Evolutionary conservation across 2,888 invertebrate species (phyloP), one percentile per base, ranked within the genome.

Genomic region (Nysson spinosus): DNA sequence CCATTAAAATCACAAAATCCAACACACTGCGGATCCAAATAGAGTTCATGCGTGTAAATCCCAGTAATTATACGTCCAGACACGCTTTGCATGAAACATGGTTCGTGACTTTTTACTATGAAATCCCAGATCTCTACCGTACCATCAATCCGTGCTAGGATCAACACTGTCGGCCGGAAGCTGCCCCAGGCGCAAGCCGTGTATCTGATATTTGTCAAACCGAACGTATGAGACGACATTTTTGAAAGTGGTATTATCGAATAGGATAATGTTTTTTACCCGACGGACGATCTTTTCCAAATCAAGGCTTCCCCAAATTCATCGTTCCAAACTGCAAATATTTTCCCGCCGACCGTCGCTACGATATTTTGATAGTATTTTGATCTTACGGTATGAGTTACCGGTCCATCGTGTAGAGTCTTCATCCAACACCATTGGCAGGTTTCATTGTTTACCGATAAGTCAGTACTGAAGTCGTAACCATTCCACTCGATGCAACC

Each of bases 51-150:
- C 42, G 91, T 88, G 30, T 89, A 90, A 12, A 93, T 88, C 14
- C 90, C 89, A 0, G 93, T 92, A n/a, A 94, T 88, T 81, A 91
- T 89, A 32, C 66, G 51, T 4, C 79, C 75, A 1, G 94, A 92
- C 12, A 93, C 87, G 57, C 90, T 91, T 82, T 94, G 91, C 0
- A 90, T 89, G 51, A 93, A 90, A 61, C 91, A 90, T 0, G 94
- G 91, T 67, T 91, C 90, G 73, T 95, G 92, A 69, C 92, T 93
- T 80, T 91, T 90, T 42, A 91, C 87, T 56, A 93, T 86, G 55
- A 96, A 87, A 87, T 95, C 93, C 96, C 96, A 96, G 7, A 92
- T 91, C 86, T 96, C 95, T 9, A 95, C 88, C 57, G 89, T 90
- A 1, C 96, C 96, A 87, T 95, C 94, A 17, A 89, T 89, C 14